Evolutionary conservation across 92 coral and sea anemone species (phyloP), one percentile per base, ranked within the genome.

Genomic region (Muricea muricata): DNA sequence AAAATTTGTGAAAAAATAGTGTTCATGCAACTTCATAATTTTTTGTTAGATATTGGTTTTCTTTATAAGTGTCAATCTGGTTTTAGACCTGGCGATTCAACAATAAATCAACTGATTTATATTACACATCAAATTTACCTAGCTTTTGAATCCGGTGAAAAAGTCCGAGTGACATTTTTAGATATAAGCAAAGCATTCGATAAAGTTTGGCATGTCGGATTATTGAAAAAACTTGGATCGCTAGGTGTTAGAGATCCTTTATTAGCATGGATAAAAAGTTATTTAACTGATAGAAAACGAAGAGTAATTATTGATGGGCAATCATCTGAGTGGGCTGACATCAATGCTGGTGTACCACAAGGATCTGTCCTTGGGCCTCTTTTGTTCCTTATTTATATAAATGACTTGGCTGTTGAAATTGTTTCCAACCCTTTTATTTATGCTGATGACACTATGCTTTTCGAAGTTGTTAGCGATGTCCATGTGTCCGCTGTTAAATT

Each of bases 391-490:
- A 56, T 84, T 48, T 84, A 84, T 56, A 84, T 84, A 48, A 84
- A 74, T 37, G 88, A 84, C 60, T 30, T 84, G 18, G 25, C 67
- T 45, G 66, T 31, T 9, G 69, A 42, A 3, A 18, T 79, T 48
- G 32, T 41, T 14, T 79, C 89, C 24, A 46, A 37, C 0, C 80
- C 85, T 30, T 66, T 86, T 78, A 23, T 86, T 3, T 78, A 86
- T 66, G 89, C 89, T 18, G 89, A 86, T 67, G 89, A 78, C 79
- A 86, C 89, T 1, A 61, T 78, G 11, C 46, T 86, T 25, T 31
- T 86, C 28, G 85, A 86, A 2, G 28, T 78, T 18, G 85, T 78
- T 7, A 77, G 65, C 13, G 48, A 79, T 86, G 75, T 84, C 6
- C 2, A 2, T 11, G 21, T 6, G 1, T 63, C 85, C 0, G 73